Evolutionary conservation across 2,113 vertebrate species (phyloP).

Genomic region (Scomber japonicus): DNA sequence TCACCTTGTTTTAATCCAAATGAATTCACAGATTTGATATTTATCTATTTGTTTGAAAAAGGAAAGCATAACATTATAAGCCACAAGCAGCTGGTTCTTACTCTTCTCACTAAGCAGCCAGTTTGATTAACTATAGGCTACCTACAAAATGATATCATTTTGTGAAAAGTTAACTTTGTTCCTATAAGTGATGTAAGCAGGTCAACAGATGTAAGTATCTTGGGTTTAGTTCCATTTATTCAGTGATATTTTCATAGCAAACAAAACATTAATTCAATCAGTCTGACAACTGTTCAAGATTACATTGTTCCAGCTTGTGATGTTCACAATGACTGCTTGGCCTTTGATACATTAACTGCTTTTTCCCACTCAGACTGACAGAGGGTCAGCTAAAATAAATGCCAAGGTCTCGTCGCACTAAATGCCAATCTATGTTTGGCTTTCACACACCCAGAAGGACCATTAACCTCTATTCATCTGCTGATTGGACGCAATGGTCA

Average conservation of each 20-base stretch:
- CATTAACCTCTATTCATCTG: constrained; percentile 72
- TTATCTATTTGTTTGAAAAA: no score
- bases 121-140: no score
- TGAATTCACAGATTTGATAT: no score
- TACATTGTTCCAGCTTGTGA: not conserved
- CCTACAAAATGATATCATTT: no score
- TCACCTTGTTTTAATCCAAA: no score
- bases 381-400: constrained; percentile 59
- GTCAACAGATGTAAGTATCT: no score
- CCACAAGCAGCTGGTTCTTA: no score
- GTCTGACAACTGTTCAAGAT: constrained; percentile 14
- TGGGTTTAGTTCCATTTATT: constrained; percentile 1
- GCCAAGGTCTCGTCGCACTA: constrained; percentile 54
- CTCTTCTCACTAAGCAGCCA: no score
- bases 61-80: no score
- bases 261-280: constrained; percentile 39
- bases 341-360: constrained; percentile 46
- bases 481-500: constrained; percentile 50
- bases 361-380: constrained; percentile 33
- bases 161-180: no score
- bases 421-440: constrained; percentile 75
- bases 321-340: constrained; percentile 6
- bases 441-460: constrained; percentile 49
- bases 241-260: not conserved
- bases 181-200: no score